These are phyloP conservation scores for Eledona agricola DNA, from an alignment of 2,888 invertebrate species.

Conservation along the genomic window DNA sequence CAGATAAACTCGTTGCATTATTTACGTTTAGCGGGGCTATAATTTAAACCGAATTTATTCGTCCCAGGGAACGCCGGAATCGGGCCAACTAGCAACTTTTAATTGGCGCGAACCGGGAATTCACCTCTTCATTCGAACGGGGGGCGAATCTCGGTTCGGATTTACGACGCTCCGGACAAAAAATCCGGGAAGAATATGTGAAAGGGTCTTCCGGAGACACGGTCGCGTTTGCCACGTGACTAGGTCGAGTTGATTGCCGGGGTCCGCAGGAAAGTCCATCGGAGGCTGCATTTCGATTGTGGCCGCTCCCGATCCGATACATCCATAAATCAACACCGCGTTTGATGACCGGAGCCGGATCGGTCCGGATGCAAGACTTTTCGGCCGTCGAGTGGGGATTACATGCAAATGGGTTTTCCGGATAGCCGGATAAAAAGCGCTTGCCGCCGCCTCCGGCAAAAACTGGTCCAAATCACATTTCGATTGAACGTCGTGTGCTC, in stretches of 20 bases:
- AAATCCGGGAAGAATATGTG: too few relatives aligned
- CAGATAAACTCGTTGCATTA: slow-evolving; percentile 26
- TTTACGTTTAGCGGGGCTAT: slow-evolving; percentile 17
- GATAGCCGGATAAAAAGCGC: too few relatives aligned
- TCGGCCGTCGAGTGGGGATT: slow-evolving; percentile 5
- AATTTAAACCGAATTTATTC: slow-evolving; percentile 18
- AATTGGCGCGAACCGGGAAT: too few relatives aligned
- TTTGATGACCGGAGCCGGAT: slow-evolving; percentile 13
- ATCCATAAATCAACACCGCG: slow-evolving; percentile 39
- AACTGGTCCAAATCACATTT: slow-evolving; percentile 2
- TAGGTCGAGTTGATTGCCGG: slow-evolving; percentile 37
- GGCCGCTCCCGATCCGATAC: slow-evolving; percentile 36
- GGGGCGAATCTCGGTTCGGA: too few relatives aligned
- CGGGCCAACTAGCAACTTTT: slow-evolving; percentile 8
- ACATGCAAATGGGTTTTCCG: slow-evolving; percentile 19
- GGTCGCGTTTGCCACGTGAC: too few relatives aligned
- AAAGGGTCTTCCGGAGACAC: too few relatives aligned
- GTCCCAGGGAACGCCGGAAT: slow-evolving; percentile 13
- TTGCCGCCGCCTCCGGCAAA: slow-evolving; percentile 9
- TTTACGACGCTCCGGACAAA: too few relatives aligned
- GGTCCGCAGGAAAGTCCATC: slow-evolving; percentile 31
- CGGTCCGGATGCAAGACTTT: slow-evolving; percentile 15
- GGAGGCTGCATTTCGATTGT: slow-evolving; percentile 36
- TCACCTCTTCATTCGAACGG: too few relatives aligned
- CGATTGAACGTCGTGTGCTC: too few relatives aligned